Conservation (phyloP, 2,113 vertebrate species). For the Damaliscus lunatus region DNA sequence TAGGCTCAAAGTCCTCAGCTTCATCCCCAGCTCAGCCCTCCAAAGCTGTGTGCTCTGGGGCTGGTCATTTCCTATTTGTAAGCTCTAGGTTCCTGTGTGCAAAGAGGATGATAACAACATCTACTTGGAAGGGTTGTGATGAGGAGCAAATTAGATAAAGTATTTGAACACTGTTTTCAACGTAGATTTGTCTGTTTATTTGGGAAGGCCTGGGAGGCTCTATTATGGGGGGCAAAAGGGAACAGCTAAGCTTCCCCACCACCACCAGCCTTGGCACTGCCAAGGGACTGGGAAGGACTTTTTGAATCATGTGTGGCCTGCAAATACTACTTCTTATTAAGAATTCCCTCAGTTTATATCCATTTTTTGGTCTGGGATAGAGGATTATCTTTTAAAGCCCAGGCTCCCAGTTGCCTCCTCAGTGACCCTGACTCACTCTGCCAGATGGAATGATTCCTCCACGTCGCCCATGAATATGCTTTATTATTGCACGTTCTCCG, state of each 20-base stretch:
- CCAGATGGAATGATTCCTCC: background rate
- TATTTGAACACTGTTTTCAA: background rate
- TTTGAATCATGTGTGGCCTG: background rate
- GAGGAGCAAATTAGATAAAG: background rate
- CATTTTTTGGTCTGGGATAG: too few relatives aligned
- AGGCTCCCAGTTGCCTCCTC: background rate
- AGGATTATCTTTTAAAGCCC: background rate
- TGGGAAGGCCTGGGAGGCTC: background rate
- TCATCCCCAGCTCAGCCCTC: background rate
- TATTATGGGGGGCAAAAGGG: background rate
- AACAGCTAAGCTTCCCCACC: background rate
- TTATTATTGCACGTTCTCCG: background rate
- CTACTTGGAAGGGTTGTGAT: background rate
- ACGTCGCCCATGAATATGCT: rapidly evolving
- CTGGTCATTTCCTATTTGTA: background rate
- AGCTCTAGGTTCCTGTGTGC: background rate
- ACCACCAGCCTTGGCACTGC: background rate
- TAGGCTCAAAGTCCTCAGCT: background rate
- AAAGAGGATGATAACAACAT: background rate
- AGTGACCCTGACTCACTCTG: background rate
- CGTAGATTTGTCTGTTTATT: background rate
- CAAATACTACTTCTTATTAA: background rate
- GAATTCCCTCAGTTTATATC: background rate
- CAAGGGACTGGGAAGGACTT: background rate
- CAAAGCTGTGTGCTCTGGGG: background rate